phyloP scores from a whole-genome alignment of 2,888 invertebrate genomes.

The Coecobrya sp. region DNA sequence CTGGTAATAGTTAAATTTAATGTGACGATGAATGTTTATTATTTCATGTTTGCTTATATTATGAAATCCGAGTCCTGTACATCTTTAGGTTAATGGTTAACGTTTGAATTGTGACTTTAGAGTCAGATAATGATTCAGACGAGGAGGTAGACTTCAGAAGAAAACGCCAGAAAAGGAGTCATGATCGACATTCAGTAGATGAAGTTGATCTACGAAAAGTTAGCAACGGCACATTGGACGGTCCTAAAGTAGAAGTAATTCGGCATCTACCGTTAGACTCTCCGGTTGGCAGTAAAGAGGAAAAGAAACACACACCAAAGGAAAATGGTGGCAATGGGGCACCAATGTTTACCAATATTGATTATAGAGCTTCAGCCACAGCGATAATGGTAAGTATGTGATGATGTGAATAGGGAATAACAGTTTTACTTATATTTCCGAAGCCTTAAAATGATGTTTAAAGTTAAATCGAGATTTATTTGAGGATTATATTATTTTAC shows the following conservation, averaged over 20 bases:
- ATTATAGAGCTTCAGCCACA: conserved; percentile 45
- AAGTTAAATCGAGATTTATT: too few relatives aligned
- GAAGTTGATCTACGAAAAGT: not conserved
- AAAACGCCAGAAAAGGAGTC: conserved; percentile 19
- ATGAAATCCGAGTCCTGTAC: too few relatives aligned
- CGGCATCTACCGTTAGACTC: not conserved
- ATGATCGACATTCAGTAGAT: not conserved
- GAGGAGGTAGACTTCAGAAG: conserved; percentile 63
- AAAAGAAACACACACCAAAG: not conserved
- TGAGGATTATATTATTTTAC: not conserved
- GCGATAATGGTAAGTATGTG: conserved; percentile 64
- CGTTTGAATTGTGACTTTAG: not conserved
- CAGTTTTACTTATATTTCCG: too few relatives aligned
- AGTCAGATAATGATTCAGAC: conserved; percentile 13
- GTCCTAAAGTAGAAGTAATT: not conserved
- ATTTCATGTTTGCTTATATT: too few relatives aligned
- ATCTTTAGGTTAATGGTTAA: too few relatives aligned
- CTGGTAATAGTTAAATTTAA: not conserved
- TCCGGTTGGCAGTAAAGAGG: not conserved
- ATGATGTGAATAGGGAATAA: too few relatives aligned
- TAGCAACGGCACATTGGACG: not conserved
- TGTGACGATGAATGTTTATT: not conserved
- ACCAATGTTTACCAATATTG: not conserved
- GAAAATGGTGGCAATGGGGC: conserved; percentile 2
- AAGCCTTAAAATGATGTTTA: too few relatives aligned